phyloP scores from a whole-genome alignment of 2,888 invertebrate genomes.

The Prosopocoilus inquinatus region DNA sequence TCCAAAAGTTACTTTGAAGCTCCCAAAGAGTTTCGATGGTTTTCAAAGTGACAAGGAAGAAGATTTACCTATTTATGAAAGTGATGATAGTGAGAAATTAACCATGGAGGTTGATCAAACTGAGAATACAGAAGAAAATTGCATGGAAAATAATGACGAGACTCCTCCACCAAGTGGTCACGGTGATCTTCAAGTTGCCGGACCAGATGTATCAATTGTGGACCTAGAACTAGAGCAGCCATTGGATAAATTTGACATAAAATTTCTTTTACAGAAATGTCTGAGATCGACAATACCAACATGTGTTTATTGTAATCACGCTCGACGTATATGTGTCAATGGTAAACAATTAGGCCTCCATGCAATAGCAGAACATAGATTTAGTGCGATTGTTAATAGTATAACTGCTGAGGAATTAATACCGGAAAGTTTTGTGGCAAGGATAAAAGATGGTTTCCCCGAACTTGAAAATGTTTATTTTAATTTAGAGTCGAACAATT shows the following conservation, averaged over 20 bases:
- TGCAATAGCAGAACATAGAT: conserved; percentile 76
- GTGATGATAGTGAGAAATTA: conserved; percentile 62
- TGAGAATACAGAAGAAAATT: conserved; percentile 41
- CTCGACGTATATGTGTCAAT: conserved; percentile 80
- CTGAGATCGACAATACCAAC: conserved; percentile 65
- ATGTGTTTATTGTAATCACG: conserved; percentile 86
- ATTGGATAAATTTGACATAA: conserved; percentile 71
- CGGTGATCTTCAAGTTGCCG: conserved; percentile 51
- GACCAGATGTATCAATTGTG: conserved; percentile 63
- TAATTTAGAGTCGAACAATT: conserved; percentile 67
- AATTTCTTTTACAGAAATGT: conserved; percentile 72
- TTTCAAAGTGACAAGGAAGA: conserved; percentile 31
- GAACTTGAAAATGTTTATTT: conserved; percentile 66
- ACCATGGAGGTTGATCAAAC: conserved; percentile 56
- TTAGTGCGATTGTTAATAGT: conserved; percentile 70
- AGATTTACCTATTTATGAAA: conserved; percentile 44
- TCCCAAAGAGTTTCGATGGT: conserved; percentile 40
- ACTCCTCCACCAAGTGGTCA: conserved; percentile 6
- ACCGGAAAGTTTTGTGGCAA: conserved; percentile 68
- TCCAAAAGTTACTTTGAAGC: conserved; percentile 68
- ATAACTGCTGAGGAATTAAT: conserved; percentile 73
- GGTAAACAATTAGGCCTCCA: conserved; percentile 78
- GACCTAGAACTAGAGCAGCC: conserved; percentile 74
- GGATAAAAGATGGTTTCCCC: conserved; percentile 62
- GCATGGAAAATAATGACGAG: conserved; percentile 43